Evolutionary conservation across 1,140 invertebrate genomes (phyloP).

Genomic region (Apis mellifera): Amel_HAv3.1 CM009933.2:3702001-3702500

Average conservation of each 20-base stretch:
- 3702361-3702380: conserved; percentile 12
- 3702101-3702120: background rate
- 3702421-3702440: background rate
- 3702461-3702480: background rate
- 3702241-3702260: no score
- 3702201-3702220: background rate
- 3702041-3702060: no score
- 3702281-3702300: background rate
- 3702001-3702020: no score
- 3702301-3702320: background rate
- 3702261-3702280: background rate
- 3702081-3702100: background rate
- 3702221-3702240: background rate
- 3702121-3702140: background rate
- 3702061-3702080: background rate
- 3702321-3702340: background rate
- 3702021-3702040: no score
- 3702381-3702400: conserved; percentile 16
- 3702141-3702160: background rate
- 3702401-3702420: conserved; percentile 31
- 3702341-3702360: conserved; percentile 31
- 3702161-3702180: conserved; percentile 6
- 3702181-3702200: background rate
- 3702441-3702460: background rate
- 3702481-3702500: background rate